Evolutionary conservation across 1,140 invertebrate species (phyloP).

Genomic region (Drosophila navojoa): DNA sequence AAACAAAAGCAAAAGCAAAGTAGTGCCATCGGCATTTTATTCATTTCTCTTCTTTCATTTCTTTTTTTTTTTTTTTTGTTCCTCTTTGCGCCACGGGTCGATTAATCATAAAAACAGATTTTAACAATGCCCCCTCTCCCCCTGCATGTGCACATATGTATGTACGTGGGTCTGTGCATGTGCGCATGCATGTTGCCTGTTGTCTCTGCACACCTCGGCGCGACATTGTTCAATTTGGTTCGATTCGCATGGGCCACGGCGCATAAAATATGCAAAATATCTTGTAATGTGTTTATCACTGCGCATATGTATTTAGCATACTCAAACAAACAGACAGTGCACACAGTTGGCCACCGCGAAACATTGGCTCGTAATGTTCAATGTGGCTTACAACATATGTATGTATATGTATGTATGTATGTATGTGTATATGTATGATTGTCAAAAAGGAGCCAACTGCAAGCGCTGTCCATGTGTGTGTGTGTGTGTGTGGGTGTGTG

Average conservation of each 20-base stretch:
- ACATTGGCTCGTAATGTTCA: constrained; percentile 54
- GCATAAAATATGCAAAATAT: constrained; percentile 79
- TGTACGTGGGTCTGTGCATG: neutral
- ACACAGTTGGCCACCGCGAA: constrained; percentile 15
- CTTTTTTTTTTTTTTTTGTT: no score
- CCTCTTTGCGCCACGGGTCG: constrained; percentile 45
- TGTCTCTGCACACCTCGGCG: constrained; percentile 1
- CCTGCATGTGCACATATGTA: neutral
- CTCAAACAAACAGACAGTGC: constrained; percentile 5
- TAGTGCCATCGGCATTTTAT: constrained; percentile 42
- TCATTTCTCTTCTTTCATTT: neutral
- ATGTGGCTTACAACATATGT: constrained; percentile 13
- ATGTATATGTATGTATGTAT: no score
- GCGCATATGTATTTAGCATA: constrained; percentile 49
- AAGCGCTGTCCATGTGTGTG: no score
- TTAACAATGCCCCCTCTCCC: constrained; percentile 49
- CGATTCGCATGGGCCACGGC: constrained; percentile 14
- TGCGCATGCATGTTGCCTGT: neutral
- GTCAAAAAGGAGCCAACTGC: neutral
- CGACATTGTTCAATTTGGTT: neutral
- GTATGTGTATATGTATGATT: neutral
- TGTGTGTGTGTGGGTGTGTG: no score
- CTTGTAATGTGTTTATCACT: constrained; percentile 78
- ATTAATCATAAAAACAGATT: constrained; percentile 79
- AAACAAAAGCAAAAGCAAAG: constrained; percentile 26